These are phyloP conservation scores for Arctocebus calabarensis DNA, from an alignment of 2,797 vertebrate species.

Conservation along the genomic window DNA sequence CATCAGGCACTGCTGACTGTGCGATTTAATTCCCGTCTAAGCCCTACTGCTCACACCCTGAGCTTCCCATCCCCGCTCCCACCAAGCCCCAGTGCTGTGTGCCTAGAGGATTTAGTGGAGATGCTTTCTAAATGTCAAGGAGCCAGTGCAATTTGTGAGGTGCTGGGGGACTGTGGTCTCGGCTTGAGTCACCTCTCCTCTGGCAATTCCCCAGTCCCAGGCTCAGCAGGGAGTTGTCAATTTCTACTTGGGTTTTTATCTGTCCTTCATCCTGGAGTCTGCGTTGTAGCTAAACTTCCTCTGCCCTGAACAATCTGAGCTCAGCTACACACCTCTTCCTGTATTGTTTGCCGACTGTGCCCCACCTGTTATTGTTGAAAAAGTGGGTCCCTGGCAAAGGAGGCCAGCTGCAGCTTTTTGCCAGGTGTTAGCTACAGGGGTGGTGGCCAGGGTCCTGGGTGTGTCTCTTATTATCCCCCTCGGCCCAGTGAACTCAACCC, in stretches of 20 bases:
- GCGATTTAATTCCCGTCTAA: neutral
- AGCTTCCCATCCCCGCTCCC: neutral
- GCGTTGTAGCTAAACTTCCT: fast-evolving
- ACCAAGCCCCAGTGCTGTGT: no score
- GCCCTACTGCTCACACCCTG: neutral
- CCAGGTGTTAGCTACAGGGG: neutral
- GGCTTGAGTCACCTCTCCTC: no score
- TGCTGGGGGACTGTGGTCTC: neutral
- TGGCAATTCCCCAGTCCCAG: fast-evolving
- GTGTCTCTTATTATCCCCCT: neutral
- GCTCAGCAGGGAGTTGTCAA: neutral
- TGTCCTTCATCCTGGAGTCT: neutral
- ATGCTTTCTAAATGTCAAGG: fast-evolving
- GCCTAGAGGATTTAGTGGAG: neutral
- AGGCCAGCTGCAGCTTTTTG: neutral
- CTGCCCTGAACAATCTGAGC: neutral
- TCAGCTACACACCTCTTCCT: fast-evolving
- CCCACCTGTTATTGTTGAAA: neutral
- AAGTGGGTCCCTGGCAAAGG: neutral
- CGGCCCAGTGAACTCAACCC: neutral
- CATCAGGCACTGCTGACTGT: constrained; percentile 69
- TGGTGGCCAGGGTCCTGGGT: neutral
- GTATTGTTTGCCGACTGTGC: fast-evolving
- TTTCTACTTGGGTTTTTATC: neutral
- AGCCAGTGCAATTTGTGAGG: neutral